These are phyloP conservation scores for Eupristina koningsbergeri DNA, from an alignment of 1,140 invertebrate genomes.

Conservation along the genomic window DNA sequence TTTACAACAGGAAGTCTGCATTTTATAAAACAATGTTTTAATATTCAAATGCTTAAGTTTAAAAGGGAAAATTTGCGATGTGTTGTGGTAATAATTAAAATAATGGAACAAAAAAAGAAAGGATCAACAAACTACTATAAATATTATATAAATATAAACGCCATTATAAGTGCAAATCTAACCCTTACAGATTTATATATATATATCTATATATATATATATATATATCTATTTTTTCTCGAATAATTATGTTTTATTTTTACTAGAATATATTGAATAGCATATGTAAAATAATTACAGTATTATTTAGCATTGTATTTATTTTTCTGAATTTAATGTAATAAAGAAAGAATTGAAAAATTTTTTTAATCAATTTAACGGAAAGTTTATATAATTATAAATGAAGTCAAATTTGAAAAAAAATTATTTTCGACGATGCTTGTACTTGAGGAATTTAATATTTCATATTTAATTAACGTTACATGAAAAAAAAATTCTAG, in stretches of 20 bases:
- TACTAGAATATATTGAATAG: neutral
- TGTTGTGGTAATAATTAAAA: neutral
- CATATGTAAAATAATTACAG: constrained; percentile 7
- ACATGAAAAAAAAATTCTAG: neutral
- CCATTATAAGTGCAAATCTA: neutral
- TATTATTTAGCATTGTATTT: constrained; percentile 28
- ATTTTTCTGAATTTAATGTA: neutral
- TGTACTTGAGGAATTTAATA: neutral
- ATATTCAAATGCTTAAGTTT: neutral
- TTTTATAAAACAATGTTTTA: neutral
- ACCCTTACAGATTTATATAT: neutral
- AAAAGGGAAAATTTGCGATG: neutral
- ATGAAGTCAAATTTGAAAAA: too few species aligned
- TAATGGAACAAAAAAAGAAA: neutral
- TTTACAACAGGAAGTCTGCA: neutral
- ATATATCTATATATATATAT: too few species aligned
- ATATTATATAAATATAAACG: too few species aligned
- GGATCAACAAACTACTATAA: neutral
- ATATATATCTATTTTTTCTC: too few species aligned
- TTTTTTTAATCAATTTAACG: too few species aligned
- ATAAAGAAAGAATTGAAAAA: neutral
- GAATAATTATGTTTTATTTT: neutral
- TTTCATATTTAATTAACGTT: constrained; percentile 1
- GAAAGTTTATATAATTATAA: too few species aligned
- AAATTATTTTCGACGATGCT: neutral